Base-by-base conservation (phyloP, 2,888 invertebrate genomes). In the Dolichomitus sp. region DNA sequence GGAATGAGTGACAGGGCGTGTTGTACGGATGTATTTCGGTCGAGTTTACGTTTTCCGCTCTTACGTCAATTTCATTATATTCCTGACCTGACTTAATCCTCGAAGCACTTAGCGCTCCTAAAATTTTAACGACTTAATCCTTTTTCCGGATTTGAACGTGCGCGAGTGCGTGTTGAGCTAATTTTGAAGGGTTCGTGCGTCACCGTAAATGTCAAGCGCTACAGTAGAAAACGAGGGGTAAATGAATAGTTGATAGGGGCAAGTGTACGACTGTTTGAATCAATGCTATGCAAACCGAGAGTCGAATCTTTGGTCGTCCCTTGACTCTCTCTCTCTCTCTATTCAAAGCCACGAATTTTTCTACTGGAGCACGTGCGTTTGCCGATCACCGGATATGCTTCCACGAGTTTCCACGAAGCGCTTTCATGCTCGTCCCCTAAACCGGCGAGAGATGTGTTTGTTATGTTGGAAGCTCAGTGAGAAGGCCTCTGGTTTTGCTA, bases 351-450 rank as follows among this genome's bases (percentile, higher is more conserved):
- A 4, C n/a, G 19, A 33, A 48, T 45, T 48, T 73, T 59, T 73
- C 54, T 45, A 48, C 30, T 37, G 19, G 40, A 76, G 68, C 81
- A 81, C 77, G 77, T 81, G 81, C 81, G 77, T 76, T 72, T 33
- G 42, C 19, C 72, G 37, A 81, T 77, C 73, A 77, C 81, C 81
- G 81, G 81, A 81, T 81, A 69, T 45, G 81, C 81, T 68, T 54
- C 19, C 68, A 48, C 61, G 68, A 69, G 42, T 77, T 81, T 81
- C 81, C 63, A 77, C 81, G 81, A 77, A 81, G 40, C 70, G 77
- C 73, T 81, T 81, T 81, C 77, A 73, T 73, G 61, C 61, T 42
- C 73, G 12, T 19, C 12, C 59, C 40, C 48, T 5, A 45, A 19
- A 19, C 4, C 33, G 65, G 2, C 11, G 42, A 70, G 70, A 81